Evolutionary conservation across 2,797 vertebrate species (phyloP), one percentile per base, ranked within the genome.

Genomic region (Neosilurus hyrtlii): DNA sequence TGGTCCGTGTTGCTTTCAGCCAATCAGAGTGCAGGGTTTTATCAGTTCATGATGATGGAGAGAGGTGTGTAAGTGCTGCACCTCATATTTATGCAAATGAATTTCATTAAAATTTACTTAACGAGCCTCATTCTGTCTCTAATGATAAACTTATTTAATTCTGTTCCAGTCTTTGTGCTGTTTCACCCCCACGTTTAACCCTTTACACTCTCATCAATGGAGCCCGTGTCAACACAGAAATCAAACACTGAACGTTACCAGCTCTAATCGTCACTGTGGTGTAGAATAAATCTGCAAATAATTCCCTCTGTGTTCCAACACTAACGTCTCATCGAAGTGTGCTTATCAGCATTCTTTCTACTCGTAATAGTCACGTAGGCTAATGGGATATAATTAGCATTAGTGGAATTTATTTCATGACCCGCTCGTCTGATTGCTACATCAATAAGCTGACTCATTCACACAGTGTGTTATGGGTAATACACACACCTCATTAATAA

Each of bases 11-110:
- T 30, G 52, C 72, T 74, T 20, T 74, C 52, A 57, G 72, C 72
- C 54, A 74, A 74, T 74, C 72, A 74, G 54, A 57, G 72, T 4
- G 9, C 72, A 20, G 72, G 9, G 54, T 20, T 74, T 74, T 74
- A 74, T 74, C 71, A 20, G 52, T 1, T 9, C 51, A 9, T 54
- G 70, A 52, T 30, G 71, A 56, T 54, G 71, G 51, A 73, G 51
- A 5, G 71, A 73, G 51, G 51, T 72, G 51, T 30, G 71, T 30
- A 51, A 54, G 51, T 9, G 70, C 49, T 54, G 70, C n/a, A 30
- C 51, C 71, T 73, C 51, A 72, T 72, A 73, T 56, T 73, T 73
- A 73, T 73, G 71, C 71, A 73, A 73, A 73, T 73, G 71, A 26
- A 14, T 73, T 73, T 30, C 30, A 52, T 71, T 71, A 51, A 56